Conservation (phyloP, 2,888 invertebrate genomes). For the Hemicrepidius hirtus region DNA sequence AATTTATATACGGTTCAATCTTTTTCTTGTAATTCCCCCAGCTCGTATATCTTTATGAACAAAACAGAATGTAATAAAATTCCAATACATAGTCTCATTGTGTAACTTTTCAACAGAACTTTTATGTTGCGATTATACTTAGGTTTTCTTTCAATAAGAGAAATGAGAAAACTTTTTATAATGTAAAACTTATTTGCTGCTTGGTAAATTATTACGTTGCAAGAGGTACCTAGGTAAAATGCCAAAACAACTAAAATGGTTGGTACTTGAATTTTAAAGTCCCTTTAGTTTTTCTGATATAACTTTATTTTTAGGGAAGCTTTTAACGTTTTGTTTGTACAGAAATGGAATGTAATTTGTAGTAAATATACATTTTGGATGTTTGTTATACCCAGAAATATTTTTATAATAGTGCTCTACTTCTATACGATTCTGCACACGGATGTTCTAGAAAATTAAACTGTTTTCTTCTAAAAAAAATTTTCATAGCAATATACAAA, state of each 20-base stretch:
- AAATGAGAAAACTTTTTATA: constrained; percentile 12
- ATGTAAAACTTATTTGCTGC: constrained; percentile 13
- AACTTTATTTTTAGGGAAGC: neutral
- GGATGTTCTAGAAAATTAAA: too few relatives aligned
- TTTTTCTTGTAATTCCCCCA: constrained; percentile 14
- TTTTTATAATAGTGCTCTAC: neutral
- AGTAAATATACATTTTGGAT: neutral
- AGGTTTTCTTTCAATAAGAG: constrained; percentile 4
- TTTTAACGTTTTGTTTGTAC: neutral
- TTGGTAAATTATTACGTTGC: neutral
- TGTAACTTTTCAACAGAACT: constrained; percentile 10
- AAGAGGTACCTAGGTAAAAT: too few relatives aligned
- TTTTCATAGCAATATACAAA: too few relatives aligned
- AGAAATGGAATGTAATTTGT: constrained; percentile 10
- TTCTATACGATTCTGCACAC: too few relatives aligned
- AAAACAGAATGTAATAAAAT: constrained; percentile 18
- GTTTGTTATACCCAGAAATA: neutral
- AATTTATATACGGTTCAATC: constrained; percentile 15
- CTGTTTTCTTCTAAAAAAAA: too few relatives aligned
- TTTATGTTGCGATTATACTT: neutral
- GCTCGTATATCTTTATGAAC: constrained; percentile 22
- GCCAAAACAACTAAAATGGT: too few relatives aligned
- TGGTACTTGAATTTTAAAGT: neutral
- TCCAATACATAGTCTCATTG: constrained; percentile 21
- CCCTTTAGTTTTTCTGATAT: neutral